phyloP scores from a whole-genome alignment of 2,888 invertebrate species.

The Steinernema scapterisci region DNA sequence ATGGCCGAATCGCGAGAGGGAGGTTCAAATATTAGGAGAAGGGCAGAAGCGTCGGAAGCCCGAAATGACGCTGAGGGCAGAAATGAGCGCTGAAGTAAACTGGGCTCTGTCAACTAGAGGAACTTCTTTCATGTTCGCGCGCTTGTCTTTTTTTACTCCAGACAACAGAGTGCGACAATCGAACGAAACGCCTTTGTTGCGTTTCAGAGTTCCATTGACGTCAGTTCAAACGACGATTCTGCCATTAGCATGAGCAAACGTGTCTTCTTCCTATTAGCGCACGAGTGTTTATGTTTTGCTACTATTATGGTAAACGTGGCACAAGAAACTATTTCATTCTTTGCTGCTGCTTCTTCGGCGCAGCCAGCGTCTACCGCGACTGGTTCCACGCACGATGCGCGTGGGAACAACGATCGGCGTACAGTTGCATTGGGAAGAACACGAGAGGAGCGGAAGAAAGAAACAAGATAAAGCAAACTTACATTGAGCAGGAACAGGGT shows the following conservation, averaged over 20 bases:
- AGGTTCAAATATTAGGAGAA: neutral
- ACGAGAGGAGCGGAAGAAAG: neutral
- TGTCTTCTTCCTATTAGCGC: conserved; percentile 23
- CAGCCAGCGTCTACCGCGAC: neutral
- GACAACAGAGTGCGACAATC: conserved; percentile 29
- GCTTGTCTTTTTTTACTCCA: conserved; percentile 2
- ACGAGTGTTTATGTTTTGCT: conserved; percentile 21
- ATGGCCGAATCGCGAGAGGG: neutral
- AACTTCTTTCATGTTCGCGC: neutral
- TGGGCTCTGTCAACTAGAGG: neutral
- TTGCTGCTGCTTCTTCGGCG: neutral
- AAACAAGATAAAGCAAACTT: neutral
- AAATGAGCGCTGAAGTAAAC: neutral
- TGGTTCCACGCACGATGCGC: conserved; percentile 23
- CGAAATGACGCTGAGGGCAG: neutral
- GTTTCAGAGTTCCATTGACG: conserved; percentile 27
- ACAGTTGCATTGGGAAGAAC: neutral
- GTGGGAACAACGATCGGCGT: conserved; percentile 6
- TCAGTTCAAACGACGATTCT: conserved; percentile 1
- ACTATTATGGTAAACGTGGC: conserved; percentile 23
- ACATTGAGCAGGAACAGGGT: conserved; percentile 25
- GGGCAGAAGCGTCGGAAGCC: neutral
- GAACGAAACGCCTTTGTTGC: conserved; percentile 31
- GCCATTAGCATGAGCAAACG: conserved; percentile 25
- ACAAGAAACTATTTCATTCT: conserved; percentile 23